phyloP scores from a whole-genome alignment of 2,797 vertebrate species.

The Peromyscus nudipes region DNA sequence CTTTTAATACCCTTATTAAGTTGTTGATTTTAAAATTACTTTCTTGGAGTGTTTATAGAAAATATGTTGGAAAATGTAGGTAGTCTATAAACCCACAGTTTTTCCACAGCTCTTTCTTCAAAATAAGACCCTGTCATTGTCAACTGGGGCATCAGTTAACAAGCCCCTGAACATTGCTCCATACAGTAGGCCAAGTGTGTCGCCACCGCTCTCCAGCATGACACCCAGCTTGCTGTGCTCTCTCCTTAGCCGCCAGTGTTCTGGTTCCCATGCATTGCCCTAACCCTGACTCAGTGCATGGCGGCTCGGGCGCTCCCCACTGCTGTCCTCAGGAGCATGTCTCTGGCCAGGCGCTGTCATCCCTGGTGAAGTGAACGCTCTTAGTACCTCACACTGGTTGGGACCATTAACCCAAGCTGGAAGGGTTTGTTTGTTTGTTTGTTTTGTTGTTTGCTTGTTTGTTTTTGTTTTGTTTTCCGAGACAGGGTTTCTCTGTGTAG shows the following conservation, averaged over 20 bases:
- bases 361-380: not conserved
- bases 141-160: not conserved
- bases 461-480: no score
- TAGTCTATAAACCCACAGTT: not conserved
- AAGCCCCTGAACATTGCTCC: not conserved
- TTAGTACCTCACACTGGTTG: not conserved
- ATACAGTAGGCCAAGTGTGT: not conserved
- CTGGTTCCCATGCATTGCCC: not conserved
- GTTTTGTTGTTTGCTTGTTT: no score
- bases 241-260: not conserved
- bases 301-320: not conserved
- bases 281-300: not conserved
- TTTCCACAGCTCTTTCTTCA: not conserved
- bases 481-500: no score
- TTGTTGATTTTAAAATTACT: conserved; percentile 46
- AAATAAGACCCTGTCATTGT: conserved; percentile 27
- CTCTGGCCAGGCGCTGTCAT: not conserved
- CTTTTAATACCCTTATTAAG: conserved; percentile 57
- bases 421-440: not conserved
- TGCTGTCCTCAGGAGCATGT: fast-evolving
- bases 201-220: not conserved
- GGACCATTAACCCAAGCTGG: not conserved
- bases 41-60: conserved; percentile 49
- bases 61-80: conserved; percentile 55
- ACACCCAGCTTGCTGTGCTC: not conserved